Evolutionary conservation across 2,888 invertebrate species (phyloP), one percentile per base, ranked within the genome.

Genomic region (Ecdyonurus torrentis): DNA sequence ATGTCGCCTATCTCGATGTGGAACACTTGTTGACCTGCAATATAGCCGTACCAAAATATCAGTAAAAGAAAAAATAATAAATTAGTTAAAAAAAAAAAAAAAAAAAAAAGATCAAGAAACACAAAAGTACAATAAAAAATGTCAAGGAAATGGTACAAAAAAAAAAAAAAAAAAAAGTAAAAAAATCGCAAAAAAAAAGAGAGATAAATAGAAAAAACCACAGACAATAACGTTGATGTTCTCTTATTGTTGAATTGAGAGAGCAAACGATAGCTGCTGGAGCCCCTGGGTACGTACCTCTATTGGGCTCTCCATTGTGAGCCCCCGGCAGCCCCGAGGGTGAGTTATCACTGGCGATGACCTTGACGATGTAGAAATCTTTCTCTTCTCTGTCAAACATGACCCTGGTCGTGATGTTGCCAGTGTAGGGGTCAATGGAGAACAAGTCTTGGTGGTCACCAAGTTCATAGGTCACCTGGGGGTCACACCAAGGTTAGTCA

Each of bases 1-100:
- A 91, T 91, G 76, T 98, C 98, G 23, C 91, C 92, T 58, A 98
- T 94, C 71, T 87, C 87, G 69, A 97, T 92, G 68, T 87, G 82
- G 72, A 95, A 91, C 62, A 87, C 87, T 75, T 91, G 91, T 69
- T 86, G 83, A 1, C 82, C 84, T 72, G 77, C 0, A 65, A 65
- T 52, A 25, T 15, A 53, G 22, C 50, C 7, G 7, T 50, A 50
- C 10, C 7, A 18, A 18, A n/a, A n/a, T n/a, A n/a, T n/a, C n/a
- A n/a, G n/a, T n/a, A n/a, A n/a, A n/a, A n/a, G n/a, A n/a, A n/a
- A n/a, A n/a, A n/a, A n/a, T n/a, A n/a, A n/a, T n/a, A n/a, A n/a
- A n/a, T n/a, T n/a, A 5, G 19, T 58, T 10, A 22, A 24, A 2
- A 62, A 23, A 20, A 60, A 10, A 1, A 24, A 61, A 19, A 63